These are phyloP conservation scores for Monopterus albus DNA, from an alignment of 2,113 vertebrate genomes.

Conservation along the genomic window DNA sequence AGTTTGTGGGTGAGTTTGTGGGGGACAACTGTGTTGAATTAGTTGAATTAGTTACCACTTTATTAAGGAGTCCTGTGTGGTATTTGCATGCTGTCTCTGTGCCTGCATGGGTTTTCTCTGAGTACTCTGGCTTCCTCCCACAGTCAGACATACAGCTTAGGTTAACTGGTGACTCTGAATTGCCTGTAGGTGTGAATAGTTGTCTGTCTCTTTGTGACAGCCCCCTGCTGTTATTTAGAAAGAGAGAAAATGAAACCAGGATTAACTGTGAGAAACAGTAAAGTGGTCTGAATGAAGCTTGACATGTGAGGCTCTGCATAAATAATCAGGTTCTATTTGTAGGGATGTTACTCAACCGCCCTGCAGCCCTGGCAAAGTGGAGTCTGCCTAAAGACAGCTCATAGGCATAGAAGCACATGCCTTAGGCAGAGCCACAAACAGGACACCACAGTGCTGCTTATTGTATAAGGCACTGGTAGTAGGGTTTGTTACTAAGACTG, in stretches of 20 bases:
- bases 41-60: too few relatives aligned
- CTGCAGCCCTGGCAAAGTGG: not conserved
- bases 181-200: too few relatives aligned
- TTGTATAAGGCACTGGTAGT: not conserved
- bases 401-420: constrained; percentile 1
- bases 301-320: not conserved
- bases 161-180: too few relatives aligned
- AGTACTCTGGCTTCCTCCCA: too few relatives aligned
- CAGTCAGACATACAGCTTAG: too few relatives aligned
- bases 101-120: too few relatives aligned
- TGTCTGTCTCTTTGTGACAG: too few relatives aligned
- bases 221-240: too few relatives aligned
- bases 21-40: too few relatives aligned
- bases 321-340: not conserved
- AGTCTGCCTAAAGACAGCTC: constrained; percentile 10
- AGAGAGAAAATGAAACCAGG: not conserved
- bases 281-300: not conserved
- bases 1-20: too few relatives aligned
- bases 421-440: constrained; percentile 19
- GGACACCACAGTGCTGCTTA: not conserved
- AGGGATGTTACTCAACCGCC: not conserved
- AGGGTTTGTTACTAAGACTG: not conserved
- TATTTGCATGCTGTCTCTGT: too few relatives aligned
- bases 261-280: not conserved
- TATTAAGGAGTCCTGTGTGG: too few relatives aligned